phyloP scores from a whole-genome alignment of 2,888 invertebrate species.

The Melieria picta region DNA sequence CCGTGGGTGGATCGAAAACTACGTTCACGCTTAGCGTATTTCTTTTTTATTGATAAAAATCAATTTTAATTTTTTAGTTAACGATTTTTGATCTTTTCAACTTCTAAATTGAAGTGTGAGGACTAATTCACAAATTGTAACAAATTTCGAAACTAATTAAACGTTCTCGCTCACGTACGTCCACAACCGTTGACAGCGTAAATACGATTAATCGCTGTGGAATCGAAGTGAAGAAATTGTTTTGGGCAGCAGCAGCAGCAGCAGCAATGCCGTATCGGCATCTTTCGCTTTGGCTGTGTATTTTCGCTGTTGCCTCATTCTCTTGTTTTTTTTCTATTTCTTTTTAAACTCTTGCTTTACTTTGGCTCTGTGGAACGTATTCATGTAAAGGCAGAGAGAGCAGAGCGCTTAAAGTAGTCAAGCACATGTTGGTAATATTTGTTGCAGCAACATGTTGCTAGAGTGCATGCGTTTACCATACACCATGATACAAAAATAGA shows the following conservation, averaged over 20 bases:
- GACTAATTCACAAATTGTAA: no score
- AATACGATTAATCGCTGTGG: slow-evolving; percentile 52
- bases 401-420: no score
- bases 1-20: slow-evolving; percentile 11
- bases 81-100: no score
- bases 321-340: slow-evolving; percentile 6
- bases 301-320: slow-evolving; percentile 8
- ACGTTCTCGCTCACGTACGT: slow-evolving; percentile 17
- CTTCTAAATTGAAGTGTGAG: no score
- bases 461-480: no score
- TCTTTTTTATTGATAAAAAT: slow-evolving; percentile 29
- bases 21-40: background rate
- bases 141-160: no score
- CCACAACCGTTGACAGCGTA: slow-evolving; percentile 55
- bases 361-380: slow-evolving; percentile 22
- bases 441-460: no score
- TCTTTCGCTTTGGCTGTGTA: slow-evolving; percentile 31
- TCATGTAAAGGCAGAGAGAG: background rate
- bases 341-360: background rate
- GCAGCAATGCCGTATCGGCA: slow-evolving; percentile 30
- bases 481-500: no score
- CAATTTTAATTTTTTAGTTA: slow-evolving; percentile 24
- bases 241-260: slow-evolving; percentile 10
- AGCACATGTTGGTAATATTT: no score
- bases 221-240: slow-evolving; percentile 25